Evolutionary conservation across 2,797 vertebrate species (phyloP).

Genomic region (Bovichtus diacanthus): DNA sequence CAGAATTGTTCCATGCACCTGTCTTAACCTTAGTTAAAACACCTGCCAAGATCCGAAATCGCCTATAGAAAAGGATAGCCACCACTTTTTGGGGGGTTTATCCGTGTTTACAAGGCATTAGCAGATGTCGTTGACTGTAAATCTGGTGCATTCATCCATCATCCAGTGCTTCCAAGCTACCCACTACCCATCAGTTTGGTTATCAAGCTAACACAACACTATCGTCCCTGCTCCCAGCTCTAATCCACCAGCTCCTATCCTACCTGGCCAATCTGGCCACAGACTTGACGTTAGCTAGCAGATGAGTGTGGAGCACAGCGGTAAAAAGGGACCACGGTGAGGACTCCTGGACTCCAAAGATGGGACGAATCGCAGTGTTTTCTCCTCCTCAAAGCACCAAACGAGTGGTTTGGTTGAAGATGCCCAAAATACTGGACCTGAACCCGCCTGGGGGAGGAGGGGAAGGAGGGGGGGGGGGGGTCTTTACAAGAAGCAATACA

Average conservation of each 20-base stretch:
- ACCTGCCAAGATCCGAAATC: slow-evolving; percentile 32
- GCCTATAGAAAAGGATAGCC: background rate
- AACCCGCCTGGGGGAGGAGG: slow-evolving; percentile 18
- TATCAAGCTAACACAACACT: slow-evolving; percentile 20
- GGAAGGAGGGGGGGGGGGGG: too few relatives aligned
- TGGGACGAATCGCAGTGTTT: slow-evolving; percentile 46
- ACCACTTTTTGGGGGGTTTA: slow-evolving; percentile 11
- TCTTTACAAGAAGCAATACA: slow-evolving; percentile 39
- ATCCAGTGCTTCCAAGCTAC: slow-evolving; percentile 45
- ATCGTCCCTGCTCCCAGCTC: background rate
- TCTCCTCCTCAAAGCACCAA: slow-evolving; percentile 32
- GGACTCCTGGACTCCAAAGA: slow-evolving; percentile 55
- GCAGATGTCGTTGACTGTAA: slow-evolving; percentile 55
- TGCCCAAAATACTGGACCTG: slow-evolving; percentile 53
- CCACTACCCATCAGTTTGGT: slow-evolving; percentile 37
- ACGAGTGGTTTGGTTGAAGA: slow-evolving; percentile 48
- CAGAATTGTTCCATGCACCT: slow-evolving; percentile 52
- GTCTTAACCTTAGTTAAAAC: slow-evolving; percentile 44
- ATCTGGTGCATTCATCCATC: slow-evolving; percentile 82
- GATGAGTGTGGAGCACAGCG: slow-evolving; percentile 63
- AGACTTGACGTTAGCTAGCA: slow-evolving; percentile 67
- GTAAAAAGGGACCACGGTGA: slow-evolving; percentile 52
- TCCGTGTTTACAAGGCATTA: slow-evolving; percentile 52
- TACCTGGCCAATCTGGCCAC: slow-evolving; percentile 49
- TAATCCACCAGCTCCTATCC: slow-evolving; percentile 20